Conservation (phyloP, 2,888 invertebrate genomes). For the Ctena decussata region DNA sequence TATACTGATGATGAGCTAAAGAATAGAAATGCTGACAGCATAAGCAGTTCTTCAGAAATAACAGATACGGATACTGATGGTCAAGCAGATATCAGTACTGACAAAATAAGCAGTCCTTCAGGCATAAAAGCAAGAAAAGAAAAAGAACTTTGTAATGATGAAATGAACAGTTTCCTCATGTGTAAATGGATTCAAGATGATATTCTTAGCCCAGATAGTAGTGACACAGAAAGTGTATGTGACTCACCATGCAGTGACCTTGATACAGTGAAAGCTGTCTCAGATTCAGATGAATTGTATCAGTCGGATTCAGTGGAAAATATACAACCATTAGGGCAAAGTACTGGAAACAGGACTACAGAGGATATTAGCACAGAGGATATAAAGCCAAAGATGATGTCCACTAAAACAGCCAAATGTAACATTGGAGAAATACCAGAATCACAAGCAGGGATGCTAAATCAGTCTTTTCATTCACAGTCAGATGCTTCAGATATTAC, state of each 20-base stretch:
- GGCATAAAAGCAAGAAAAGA: background rate
- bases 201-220: background rate
- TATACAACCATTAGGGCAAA: too few species aligned
- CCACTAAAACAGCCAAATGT: background rate
- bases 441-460: background rate
- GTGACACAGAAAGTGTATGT: background rate
- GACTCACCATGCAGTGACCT: background rate
- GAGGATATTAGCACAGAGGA: background rate
- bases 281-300: background rate
- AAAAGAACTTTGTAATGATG: background rate
- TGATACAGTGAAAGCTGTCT: background rate
- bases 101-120: background rate
- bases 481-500: background rate
- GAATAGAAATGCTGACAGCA: background rate
- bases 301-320: background rate
- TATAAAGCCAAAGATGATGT: background rate
- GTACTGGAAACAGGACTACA: background rate
- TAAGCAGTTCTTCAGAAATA: too few species aligned
- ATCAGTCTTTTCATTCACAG: too few species aligned
- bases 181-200: conserved; percentile 4
- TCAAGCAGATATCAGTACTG: too few species aligned
- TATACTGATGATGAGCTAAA: background rate
- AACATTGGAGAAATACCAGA: background rate
- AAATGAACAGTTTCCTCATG: background rate
- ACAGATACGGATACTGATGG: too few species aligned